These are phyloP conservation scores for Spodoptera picta DNA, from an alignment of 2,888 invertebrate species.

Conservation along the genomic window DNA sequence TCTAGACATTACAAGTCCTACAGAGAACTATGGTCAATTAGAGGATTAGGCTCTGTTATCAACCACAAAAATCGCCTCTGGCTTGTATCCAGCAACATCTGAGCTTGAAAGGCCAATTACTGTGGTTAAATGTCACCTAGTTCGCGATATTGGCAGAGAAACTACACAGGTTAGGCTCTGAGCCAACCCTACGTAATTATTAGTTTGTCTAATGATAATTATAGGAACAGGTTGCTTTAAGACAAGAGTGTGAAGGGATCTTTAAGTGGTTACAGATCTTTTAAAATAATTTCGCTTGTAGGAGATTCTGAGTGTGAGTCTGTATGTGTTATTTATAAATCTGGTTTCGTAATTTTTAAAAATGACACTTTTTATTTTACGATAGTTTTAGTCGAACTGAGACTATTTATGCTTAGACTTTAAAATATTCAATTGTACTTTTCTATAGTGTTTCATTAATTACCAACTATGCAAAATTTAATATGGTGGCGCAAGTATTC, in stretches of 20 bases:
- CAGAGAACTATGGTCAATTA: conserved; percentile 42
- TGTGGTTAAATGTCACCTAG: conserved; percentile 66
- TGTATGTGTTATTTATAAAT: no score
- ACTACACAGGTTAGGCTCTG: conserved; percentile 66
- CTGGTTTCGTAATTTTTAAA: no score
- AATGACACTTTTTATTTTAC: no score
- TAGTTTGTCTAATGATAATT: conserved; percentile 43
- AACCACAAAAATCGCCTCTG: conserved; percentile 58
- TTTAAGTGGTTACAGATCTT: no score
- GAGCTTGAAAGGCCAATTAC: conserved; percentile 66
- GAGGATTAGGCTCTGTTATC: conserved; percentile 38
- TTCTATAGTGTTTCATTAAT: no score
- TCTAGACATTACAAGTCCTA: conserved; percentile 26
- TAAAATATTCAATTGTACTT: no score
- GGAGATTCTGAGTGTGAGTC: no score
- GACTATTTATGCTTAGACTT: no score
- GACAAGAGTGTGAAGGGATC: background rate
- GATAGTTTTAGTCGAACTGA: no score
- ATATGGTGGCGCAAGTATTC: no score
- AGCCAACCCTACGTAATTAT: conserved; percentile 65
- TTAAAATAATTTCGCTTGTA: background rate
- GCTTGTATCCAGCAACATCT: conserved; percentile 65
- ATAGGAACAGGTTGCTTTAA: conserved; percentile 6
- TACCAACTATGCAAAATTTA: no score
- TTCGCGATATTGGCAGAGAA: conserved; percentile 65